Evolutionary conservation across 2,888 invertebrate genomes (phyloP), one percentile per base, ranked within the genome.

Genomic region (Rhingia rostrata): DNA sequence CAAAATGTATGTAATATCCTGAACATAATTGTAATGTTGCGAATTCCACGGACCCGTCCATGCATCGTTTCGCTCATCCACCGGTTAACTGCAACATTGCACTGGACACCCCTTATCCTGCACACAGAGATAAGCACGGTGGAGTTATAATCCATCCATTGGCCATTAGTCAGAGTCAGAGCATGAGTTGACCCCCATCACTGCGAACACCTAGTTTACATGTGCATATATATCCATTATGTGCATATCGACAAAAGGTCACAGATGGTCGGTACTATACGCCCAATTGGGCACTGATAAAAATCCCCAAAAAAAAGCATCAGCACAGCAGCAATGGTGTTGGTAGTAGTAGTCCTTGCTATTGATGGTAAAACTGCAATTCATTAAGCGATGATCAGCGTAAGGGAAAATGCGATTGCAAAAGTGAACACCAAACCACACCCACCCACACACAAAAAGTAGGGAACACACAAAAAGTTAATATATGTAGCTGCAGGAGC

Each of bases 1-100:
- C 61, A 73, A 83, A 79, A 79, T 83, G 73, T 22, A 2, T 83
- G 73, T 79, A 83, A 83, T 83, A 79, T 83, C 79, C 79, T 73
- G 79, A 64, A 78, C 63, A 83, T 83, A 79, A 83, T 83, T 83
- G 83, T 73, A 80, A 67, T 45, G 70, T 67, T 79, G 79, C 73
- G 73, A 64, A 63, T 73, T 58, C 43, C 63, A 56, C 30, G 78
- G 72, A 63, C 43, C 51, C 78, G 63, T 47, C 67, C 72, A 83
- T 83, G 83, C 83, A 78, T 79, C 83, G 58, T 56, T 78, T 63
- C 66, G 47, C 35, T 43, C 67, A 72, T 78, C 67, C 45, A 43
- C 45, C 32, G 9, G 2, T 7, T 4, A 22, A 7, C 51, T 39
- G 60, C 30, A 3, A 9, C 37, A n/a, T 12, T 56, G 9, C 3